A percentile compares a stretch with the other conserved stretches of the same genome.
phyloP scores from a whole-genome alignment of 1,140 invertebrate species.

The Anthonomus grandis region DNA sequence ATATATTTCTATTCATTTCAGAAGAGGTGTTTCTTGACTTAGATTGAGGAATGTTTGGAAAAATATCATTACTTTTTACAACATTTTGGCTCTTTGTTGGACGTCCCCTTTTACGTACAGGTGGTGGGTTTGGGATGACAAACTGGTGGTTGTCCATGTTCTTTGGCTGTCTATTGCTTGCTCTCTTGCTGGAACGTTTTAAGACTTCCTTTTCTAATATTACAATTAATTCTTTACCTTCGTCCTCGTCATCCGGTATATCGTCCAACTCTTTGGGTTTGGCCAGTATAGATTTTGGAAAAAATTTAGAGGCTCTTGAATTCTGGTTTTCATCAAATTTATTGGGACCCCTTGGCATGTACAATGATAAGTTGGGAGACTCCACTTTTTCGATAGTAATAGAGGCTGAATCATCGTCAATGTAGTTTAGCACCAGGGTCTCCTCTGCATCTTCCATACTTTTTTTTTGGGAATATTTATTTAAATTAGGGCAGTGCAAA shows the following conservation, averaged over 20 bases:
- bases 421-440: conserved; percentile 7
- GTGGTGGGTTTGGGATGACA: no score
- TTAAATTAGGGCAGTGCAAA: no score
- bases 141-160: neutral
- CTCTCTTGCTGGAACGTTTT: neutral
- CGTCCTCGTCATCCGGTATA: neutral
- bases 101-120: no score
- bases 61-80: no score
- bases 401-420: neutral
- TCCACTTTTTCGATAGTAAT: neutral
- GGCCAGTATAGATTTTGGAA: neutral
- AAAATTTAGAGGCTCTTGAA: neutral
- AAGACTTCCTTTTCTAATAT: neutral
- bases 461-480: no score
- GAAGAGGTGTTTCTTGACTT: no score
- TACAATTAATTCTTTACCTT: neutral
- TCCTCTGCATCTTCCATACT: conserved; percentile 2
- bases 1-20: no score
- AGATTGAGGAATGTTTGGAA: no score
- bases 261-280: neutral
- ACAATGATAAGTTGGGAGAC: neutral
- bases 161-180: neutral
- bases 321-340: neutral
- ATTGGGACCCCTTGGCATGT: neutral
- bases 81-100: no score